Evolutionary conservation across 1,140 invertebrate species (phyloP).

Genomic region (Plodia interpunctella): DNA sequence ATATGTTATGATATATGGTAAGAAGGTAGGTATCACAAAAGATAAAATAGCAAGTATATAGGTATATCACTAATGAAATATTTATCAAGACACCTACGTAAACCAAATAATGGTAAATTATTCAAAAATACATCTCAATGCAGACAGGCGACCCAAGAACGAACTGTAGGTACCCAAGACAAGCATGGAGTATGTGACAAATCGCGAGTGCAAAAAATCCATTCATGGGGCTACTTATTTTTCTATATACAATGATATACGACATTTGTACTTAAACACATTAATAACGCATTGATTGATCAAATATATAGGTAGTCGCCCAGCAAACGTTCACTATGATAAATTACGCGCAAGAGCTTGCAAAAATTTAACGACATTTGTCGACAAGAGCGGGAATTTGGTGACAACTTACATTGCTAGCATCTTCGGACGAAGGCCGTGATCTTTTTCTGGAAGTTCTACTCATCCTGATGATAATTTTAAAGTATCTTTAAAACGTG

Average conservation of each 20-base stretch:
- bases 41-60: too few species aligned
- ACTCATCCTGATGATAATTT: conserved; percentile 39
- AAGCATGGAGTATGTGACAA: not conserved
- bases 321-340: not conserved
- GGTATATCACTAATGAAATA: too few species aligned
- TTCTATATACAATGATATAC: not conserved
- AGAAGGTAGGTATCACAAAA: too few species aligned
- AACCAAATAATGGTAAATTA: not conserved
- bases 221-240: conserved; percentile 5
- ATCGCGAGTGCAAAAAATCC: conserved; percentile 20
- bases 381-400: conserved; percentile 55
- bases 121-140: not conserved
- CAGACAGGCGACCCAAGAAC: not conserved
- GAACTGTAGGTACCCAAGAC: not conserved
- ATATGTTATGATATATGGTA: too few species aligned
- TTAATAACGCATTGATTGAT: not conserved
- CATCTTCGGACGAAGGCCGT: conserved; percentile 29
- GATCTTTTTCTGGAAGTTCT: conserved; percentile 22
- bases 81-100: too few species aligned
- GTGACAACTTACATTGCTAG: conserved; percentile 49
- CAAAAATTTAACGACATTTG: conserved; percentile 29
- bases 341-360: conserved; percentile 44
- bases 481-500: conserved; percentile 7
- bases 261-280: not conserved
- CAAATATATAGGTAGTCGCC: not conserved